A percentile compares a stretch with the other conserved stretches of the same genome.
Evolutionary conservation across 2,888 invertebrate genomes (phyloP).

Genomic region (Xylocampa areola): DNA sequence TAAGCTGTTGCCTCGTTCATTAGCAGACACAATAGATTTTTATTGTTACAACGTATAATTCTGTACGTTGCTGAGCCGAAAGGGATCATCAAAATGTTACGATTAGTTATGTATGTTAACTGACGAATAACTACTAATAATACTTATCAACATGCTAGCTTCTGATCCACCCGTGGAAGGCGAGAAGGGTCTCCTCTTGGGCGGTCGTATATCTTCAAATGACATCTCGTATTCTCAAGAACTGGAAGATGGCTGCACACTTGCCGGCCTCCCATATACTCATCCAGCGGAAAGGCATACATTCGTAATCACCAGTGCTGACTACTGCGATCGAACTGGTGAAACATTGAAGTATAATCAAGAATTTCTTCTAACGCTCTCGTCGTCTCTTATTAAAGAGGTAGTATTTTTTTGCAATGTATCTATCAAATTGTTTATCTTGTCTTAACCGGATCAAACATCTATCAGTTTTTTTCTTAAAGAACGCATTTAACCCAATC

Average conservation of each 20-base stretch:
- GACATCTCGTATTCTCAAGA: constrained; percentile 81
- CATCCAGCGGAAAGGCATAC: constrained; percentile 71
- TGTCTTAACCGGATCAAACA: neutral
- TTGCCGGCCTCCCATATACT: constrained; percentile 67
- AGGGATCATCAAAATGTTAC: no score
- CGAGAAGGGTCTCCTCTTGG: constrained; percentile 76
- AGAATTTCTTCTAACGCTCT: constrained; percentile 80
- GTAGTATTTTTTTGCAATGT: constrained; percentile 57
- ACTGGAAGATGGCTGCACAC: constrained; percentile 77
- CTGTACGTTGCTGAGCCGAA: no score
- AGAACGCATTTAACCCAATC: constrained; percentile 3
- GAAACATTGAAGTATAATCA: constrained; percentile 83
- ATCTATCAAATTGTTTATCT: no score
- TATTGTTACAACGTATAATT: no score
- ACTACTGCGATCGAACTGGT: constrained; percentile 80
- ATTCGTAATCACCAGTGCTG: constrained; percentile 81
- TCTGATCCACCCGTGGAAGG: constrained; percentile 75
- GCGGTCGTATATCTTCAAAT: constrained; percentile 79
- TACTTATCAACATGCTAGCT: constrained; percentile 58
- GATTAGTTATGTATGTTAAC: no score
- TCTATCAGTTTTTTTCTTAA: constrained; percentile 9
- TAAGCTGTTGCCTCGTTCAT: no score
- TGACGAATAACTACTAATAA: no score
- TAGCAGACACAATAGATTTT: no score
- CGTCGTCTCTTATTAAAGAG: constrained; percentile 75